Evolutionary conservation across 2,113 vertebrate species (phyloP), one percentile per base, ranked within the genome.

Genomic region (Festucalex cinctus): DNA sequence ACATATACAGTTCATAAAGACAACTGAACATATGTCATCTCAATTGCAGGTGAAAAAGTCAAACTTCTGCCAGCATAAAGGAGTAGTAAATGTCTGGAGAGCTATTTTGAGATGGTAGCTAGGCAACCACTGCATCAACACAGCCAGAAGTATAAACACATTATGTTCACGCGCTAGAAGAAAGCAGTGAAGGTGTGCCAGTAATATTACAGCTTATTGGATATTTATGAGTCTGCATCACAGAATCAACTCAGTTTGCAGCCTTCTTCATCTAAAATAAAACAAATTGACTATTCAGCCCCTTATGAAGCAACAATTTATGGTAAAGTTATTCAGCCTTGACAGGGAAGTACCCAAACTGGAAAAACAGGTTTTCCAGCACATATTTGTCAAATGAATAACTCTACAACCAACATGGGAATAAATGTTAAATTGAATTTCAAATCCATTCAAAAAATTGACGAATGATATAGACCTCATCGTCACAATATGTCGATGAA

Each of bases 71-170:
- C 80, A 73, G 69, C 9, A 10, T 1, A 60, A 61, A 69, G 19
- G 46, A 67, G 26, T 9, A 72, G 65, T 65, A 35, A 77, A 65
- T 49, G 71, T 74, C 65, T 71, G 69, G 35, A 37, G 46, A 56
- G 71, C 71, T 84, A 82, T 89, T 89, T 86, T 49, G 63, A 87
- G 77, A 53, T 2, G 19, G 84, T 35, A 77, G 74, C 87, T 75
- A 71, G 63, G 89, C 83, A 86, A 92, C 88, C 37, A 3, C 19
- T 69, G 74, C 20, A 41, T 87, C 82, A 88, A 80, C 72, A 77
- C 70, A 68, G 68, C 74, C 79, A 86, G 64, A 76, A 71, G 78
- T 10, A 36, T 71, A 12, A 44, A 63, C 74, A 35, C 63, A 49
- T 51, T 6, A 17, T 70, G 59, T 57, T 59, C 24, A 65, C 43